Base-by-base conservation (phyloP, 2,113 vertebrate species). In the Parus major region DNA sequence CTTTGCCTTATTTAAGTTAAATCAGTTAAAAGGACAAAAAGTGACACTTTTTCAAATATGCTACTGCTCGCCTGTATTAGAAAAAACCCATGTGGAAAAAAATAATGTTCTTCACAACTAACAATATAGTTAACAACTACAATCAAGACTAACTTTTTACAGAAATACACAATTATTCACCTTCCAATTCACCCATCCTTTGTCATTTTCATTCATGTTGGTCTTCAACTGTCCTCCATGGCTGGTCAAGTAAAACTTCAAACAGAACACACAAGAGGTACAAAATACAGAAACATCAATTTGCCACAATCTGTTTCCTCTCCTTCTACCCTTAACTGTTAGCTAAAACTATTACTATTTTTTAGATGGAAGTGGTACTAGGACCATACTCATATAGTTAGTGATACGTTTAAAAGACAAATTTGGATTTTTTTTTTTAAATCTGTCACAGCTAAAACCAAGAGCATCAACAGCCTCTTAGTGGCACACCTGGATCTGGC, bases 151-250 rank as follows among this genome's bases (percentile, higher is more conserved):
- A 82, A 71, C 7, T 50, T 83, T 68, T 59, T 33, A 78, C 25
- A 86, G 49, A 95, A 75, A 61, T 19, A 63, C 28, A 53, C 39
- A 55, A 44, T 63, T 90, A 96, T 24, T 95, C 96, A 99, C 99
- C 99, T 99, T 99, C 99, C 99, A 99, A 96, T 99, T 99, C 23
- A 99, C 97, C 99, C 99, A 99, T 96, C 99, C 99, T 98, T 98
- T 98, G 97, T 99, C 99, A 86, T 98, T 99, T 92, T 99, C 99
- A 23, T 99, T 98, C 99, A 99, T 99, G 96, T 98, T 99, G 96
- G 98, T 98, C 92, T 99, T 99, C 96, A 99, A 83, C 93, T 99
- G 99, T 49, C 99, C 99, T 11, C 98, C 99, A 6, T 99, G 98
- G 81, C 99, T 99, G 10, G 99, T 99, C 77, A 99, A 97, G 86